A percentile compares a stretch with the other conserved stretches of the same genome.
These are phyloP conservation scores for Scopus umbretta DNA, from an alignment of 2,113 vertebrate species.

Conservation along the genomic window DNA sequence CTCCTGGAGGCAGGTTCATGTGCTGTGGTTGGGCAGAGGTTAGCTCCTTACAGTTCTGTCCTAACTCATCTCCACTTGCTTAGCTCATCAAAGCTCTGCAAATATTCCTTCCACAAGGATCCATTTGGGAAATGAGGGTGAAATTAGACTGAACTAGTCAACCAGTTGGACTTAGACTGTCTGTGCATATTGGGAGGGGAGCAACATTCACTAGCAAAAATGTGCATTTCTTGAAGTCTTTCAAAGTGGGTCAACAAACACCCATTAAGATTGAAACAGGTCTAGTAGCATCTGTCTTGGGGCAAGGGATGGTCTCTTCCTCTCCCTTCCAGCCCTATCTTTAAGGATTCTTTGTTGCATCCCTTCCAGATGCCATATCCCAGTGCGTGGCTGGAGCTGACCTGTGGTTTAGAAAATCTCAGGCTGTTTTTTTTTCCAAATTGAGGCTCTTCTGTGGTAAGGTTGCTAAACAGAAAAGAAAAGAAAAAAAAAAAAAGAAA, in stretches of 20 bases:
- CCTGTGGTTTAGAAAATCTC: not conserved
- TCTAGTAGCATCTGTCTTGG: not conserved
- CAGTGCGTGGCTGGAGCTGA: not conserved
- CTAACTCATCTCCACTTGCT: not conserved
- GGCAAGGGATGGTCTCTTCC: not conserved
- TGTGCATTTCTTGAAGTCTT: not conserved
- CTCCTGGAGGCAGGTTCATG: not conserved
- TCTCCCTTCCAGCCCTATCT: not conserved
- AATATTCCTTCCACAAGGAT: not conserved
- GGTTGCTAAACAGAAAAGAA: not conserved
- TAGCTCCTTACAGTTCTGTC: not conserved
- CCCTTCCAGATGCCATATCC: not conserved
- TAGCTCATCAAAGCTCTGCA: not conserved
- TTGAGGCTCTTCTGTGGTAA: constrained; percentile 21
- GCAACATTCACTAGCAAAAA: not conserved
- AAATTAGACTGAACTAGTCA: not conserved
- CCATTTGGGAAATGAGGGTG: not conserved
- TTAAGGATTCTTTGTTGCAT: not conserved
- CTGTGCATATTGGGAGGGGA: too few species aligned
- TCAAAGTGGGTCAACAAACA: not conserved
- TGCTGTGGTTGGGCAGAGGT: not conserved
- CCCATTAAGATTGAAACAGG: not conserved
- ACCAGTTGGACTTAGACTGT: not conserved
- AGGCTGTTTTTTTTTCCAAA: not conserved
- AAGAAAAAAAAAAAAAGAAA: too few species aligned